Base-by-base conservation (phyloP, 2,888 invertebrate genomes). In the Agrenia bidenticulata region DNA sequence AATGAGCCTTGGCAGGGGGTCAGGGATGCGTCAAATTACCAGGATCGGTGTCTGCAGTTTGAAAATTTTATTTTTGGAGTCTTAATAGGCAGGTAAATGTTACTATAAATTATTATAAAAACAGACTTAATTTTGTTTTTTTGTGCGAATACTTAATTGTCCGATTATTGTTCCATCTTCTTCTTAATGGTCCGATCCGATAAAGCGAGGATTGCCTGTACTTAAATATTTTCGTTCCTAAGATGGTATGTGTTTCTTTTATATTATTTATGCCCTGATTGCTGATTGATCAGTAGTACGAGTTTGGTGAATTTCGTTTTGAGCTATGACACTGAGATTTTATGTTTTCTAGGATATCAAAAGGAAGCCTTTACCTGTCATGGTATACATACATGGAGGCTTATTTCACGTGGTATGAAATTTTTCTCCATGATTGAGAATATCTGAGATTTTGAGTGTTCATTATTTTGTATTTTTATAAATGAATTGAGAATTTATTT, bases 311-410 rank as follows among this genome's bases (percentile, higher is more conserved):
- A n/a, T n/a, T n/a, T n/a, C n/a, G n/a, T n/a, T n/a, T n/a, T n/a
- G n/a, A n/a, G n/a, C n/a, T n/a, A n/a, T n/a, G n/a, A n/a, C n/a
- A n/a, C n/a, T n/a, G n/a, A n/a, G n/a, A n/a, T n/a, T n/a, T n/a
- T n/a, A n/a, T n/a, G n/a, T n/a, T n/a, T n/a, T n/a, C n/a, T n/a
- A 13, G 17, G 26, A 41, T 23, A 53, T 26, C 26, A 56, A 50
- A 2, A 62, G 56, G 15, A 67, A 11, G 11, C 23, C 32, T 27
- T 37, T 51, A 7, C 23, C 51, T 11, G 60, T 63, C 1, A 56
- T 70, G 9, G 55, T 67, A 15, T 70, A 37, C 11, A 57, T 55
- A 19, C 67, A 66, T 42, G 69, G 69, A 11, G 69, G 69, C 37
- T 21, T 41, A 27, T 55, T 55, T 27, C 19, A 13, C 5, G 15